phyloP scores from a whole-genome alignment of 2,888 invertebrate genomes.

The Agrochola macilenta region DNA sequence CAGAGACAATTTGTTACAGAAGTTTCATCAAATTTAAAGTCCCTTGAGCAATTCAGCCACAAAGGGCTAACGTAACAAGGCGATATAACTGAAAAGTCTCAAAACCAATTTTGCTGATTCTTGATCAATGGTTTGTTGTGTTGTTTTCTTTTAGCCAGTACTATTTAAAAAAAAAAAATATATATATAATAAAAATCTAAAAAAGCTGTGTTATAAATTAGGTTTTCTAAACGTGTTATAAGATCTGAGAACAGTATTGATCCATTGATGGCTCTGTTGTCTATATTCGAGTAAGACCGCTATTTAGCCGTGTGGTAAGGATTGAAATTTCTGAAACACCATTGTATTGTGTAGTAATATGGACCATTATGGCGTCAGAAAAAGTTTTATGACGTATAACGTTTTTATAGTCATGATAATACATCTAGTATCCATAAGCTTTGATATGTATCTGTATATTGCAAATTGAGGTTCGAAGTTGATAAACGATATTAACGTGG shows the following conservation, averaged over 20 bases:
- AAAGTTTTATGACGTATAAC: slow-evolving; percentile 75
- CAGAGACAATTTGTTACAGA: neutral
- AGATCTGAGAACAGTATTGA: neutral
- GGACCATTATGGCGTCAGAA: slow-evolving; percentile 35
- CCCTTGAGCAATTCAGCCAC: no score
- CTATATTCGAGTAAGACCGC: neutral
- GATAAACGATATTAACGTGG: slow-evolving; percentile 4
- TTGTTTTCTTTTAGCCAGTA: no score
- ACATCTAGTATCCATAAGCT: slow-evolving; percentile 48
- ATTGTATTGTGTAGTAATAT: slow-evolving; percentile 1
- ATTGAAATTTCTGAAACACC: slow-evolving; percentile 15
- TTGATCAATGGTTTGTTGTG: no score
- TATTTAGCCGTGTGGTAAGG: neutral
- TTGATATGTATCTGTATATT: slow-evolving; percentile 21
- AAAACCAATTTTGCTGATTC: no score
- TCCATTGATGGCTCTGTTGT: neutral
- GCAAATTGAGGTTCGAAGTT: slow-evolving; percentile 17
- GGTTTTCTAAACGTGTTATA: no score
- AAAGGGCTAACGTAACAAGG: no score
- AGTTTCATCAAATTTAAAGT: neutral
- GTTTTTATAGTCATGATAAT: slow-evolving; percentile 77
- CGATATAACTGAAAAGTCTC: no score
- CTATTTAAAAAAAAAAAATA: neutral
- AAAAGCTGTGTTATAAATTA: no score
- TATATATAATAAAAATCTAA: neutral